Conservation (phyloP, 1,140 invertebrate genomes). For the Leucophenga varia region DNA sequence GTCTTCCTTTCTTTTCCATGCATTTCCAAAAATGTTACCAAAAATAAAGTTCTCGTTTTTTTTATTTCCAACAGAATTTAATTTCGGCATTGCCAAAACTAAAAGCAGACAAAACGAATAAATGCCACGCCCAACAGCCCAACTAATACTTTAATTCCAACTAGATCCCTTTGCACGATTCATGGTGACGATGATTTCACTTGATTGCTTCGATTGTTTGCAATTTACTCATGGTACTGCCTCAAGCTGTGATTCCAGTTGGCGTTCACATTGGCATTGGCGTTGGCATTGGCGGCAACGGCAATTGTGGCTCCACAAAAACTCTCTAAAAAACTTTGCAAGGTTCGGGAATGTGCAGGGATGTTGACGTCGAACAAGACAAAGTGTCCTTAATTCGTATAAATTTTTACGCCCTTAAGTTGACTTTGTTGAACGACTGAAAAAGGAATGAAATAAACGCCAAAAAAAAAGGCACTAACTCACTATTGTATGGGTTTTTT, state of each 20-base stretch:
- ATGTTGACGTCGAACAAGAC: conserved; percentile 9
- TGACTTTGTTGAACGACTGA: neutral
- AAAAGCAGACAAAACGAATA: too few relatives aligned
- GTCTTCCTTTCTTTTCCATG: too few relatives aligned
- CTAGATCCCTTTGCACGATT: conserved; percentile 36
- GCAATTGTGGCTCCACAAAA: too few relatives aligned
- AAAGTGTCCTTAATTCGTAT: conserved; percentile 28
- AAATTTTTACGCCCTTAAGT: conserved; percentile 15
- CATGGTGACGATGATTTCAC: conserved; percentile 38
- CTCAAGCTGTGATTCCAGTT: too few relatives aligned
- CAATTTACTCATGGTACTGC: conserved; percentile 18
- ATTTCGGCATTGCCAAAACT: too few relatives aligned
- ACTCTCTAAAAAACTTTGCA: too few relatives aligned
- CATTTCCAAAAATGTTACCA: too few relatives aligned
- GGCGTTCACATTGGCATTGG: too few relatives aligned
- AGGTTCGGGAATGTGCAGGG: too few relatives aligned
- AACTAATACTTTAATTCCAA: conserved; percentile 34
- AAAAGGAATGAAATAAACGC: neutral
- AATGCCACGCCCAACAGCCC: conserved; percentile 7
- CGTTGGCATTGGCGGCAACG: too few relatives aligned
- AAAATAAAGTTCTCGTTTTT: conserved; percentile 14
- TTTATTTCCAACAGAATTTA: neutral
- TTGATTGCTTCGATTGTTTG: conserved; percentile 52
- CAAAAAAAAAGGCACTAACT: neutral
- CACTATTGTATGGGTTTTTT: too few relatives aligned